Evolutionary conservation across 1,140 invertebrate genomes (phyloP), one percentile per base, ranked within the genome.

Genomic region (Zelostemma sp.): DNA sequence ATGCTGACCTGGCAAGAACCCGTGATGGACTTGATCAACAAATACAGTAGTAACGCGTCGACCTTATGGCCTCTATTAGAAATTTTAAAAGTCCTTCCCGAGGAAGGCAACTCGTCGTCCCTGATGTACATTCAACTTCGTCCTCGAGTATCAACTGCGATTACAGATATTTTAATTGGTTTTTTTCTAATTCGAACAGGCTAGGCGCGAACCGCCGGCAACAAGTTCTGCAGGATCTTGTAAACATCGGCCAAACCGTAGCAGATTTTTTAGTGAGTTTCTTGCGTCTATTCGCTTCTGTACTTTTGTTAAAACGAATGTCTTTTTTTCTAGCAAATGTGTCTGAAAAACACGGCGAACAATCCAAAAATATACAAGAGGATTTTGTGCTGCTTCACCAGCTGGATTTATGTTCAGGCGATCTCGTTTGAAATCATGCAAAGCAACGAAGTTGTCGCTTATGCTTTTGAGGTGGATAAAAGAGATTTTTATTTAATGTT

Each of bases 1-100:
- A 97, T 98, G 93, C 88, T 91, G 16, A 86, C 91, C 0, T 99
- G 98, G 98, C 91, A 93, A 75, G 91, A 93, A 75, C 95, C 96
- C 40, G 89, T 96, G 35, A 87, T 91, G 71, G 94, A 97, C 82
- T 84, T 99, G 50, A 89, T 99, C 45, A 90, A 91, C 73, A 86
- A 86, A 70, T 90, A 93, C 75, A 89, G 91, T 16, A 86, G 87
- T 64, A 88, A 88, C 35, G 82, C 86, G 12, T 86, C 82, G 60
- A 91, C 89, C 81, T 80, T 92, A 53, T 93, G 90, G 89, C 92
- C 95, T 19, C 83, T 99, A 18, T 80, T 99, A 71, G 96, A 98
- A 89, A 91, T 99, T 59, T 88, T 99, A 35, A 97, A 92, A 35
- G 92, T 98, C 6, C 87, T 99, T 72, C 97, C 97, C n/a, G 97